These are phyloP conservation scores for Diglossa brunneiventris DNA, from an alignment of 2,113 vertebrate species.

Conservation along the genomic window DNA sequence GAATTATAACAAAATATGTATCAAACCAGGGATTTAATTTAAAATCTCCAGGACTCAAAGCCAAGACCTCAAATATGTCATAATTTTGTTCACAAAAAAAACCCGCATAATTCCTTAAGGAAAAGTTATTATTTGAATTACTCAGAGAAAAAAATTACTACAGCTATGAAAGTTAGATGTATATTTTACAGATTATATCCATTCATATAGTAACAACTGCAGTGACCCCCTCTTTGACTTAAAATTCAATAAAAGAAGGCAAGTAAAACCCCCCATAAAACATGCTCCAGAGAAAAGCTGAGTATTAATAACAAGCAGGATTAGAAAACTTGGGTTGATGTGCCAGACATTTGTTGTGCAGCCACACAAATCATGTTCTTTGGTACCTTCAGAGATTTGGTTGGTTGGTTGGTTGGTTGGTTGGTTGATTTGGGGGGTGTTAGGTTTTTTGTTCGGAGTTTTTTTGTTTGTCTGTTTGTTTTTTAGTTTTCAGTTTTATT, in stretches of 20 bases:
- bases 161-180: neutral
- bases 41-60: neutral
- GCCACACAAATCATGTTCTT: neutral
- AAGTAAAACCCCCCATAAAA: neutral
- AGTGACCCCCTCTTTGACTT: neutral
- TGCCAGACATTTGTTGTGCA: neutral
- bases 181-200: neutral
- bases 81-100: neutral
- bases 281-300: neutral
- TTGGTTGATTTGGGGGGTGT: fast-evolving
- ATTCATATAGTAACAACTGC: neutral
- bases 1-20: neutral
- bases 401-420: neutral
- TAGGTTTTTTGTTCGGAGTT: neutral
- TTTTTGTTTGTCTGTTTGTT: neutral
- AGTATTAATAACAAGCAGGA: neutral
- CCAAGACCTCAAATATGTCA: neutral
- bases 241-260: neutral
- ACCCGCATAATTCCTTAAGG: neutral
- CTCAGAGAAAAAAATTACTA: neutral
- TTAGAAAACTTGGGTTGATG: neutral
- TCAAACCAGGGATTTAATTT: neutral
- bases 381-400: neutral
- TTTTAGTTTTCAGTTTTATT: neutral
- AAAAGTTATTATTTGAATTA: neutral